A percentile compares a stretch with the other conserved stretches of the same genome.
These are phyloP conservation scores for Callocephalon fimbriatum DNA, from an alignment of 2,113 vertebrate genomes.

Conservation along the genomic window DNA sequence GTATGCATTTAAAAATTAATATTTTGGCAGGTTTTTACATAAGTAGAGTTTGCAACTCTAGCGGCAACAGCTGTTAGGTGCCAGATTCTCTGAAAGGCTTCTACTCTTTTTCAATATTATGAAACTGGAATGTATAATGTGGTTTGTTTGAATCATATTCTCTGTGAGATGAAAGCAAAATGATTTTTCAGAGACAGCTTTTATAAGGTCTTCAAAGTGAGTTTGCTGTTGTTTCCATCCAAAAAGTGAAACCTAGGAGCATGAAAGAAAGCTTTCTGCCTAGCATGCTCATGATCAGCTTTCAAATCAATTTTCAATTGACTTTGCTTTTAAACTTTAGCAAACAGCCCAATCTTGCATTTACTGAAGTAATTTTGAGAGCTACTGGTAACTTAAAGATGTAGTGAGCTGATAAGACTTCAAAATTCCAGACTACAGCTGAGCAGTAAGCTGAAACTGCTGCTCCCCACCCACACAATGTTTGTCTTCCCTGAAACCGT, in stretches of 20 bases:
- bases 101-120: neutral
- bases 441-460: neutral
- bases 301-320: neutral
- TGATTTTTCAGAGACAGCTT: neutral
- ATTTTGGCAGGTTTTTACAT: neutral
- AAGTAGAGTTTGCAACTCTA: neutral
- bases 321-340: neutral
- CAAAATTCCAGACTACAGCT: neutral
- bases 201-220: slow-evolving; percentile 18
- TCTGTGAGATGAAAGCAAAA: slow-evolving; percentile 43
- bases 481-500: slow-evolving; percentile 7
- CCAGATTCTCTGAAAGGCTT: neutral
- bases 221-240: neutral
- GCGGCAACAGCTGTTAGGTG: neutral
- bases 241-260: neutral
- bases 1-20: neutral
- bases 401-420: neutral
- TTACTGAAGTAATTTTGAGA: neutral
- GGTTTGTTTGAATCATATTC: slow-evolving; percentile 33
- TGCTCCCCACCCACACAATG: neutral
- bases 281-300: neutral
- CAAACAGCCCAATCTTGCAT: neutral
- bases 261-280: neutral
- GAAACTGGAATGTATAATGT: neutral
- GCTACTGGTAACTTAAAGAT: neutral